Evolutionary conservation across 2,797 vertebrate genomes (phyloP), one percentile per base, ranked within the genome.

Genomic region (Margarornis squamiger): DNA sequence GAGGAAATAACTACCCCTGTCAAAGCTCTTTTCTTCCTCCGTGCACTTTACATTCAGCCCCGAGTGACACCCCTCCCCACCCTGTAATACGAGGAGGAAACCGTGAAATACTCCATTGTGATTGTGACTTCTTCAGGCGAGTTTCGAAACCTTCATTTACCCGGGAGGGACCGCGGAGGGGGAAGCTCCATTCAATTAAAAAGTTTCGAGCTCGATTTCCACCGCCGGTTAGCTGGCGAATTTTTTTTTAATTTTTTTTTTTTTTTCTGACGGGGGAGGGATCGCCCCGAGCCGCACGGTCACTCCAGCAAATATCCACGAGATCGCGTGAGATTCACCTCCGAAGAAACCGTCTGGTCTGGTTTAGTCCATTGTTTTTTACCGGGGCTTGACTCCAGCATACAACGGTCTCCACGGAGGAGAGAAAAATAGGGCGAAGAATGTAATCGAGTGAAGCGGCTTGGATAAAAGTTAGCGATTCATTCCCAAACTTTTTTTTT

Each of bases 81-180:
- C 96, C 95, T 93, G 96, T 93, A 97, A 97, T 88, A 95, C 88
- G 96, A 97, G 97, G 97, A 97, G 96, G 96, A 96, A 98, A 97
- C 94, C 96, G 96, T 97, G 97, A 97, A 98, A 97, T 90, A 90
- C 97, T 96, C 95, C 96, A 97, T 97, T 98, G 98, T 98, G 97
- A 96, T 92, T 90, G 34, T 85, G 95, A 96, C 97, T 96, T 97
- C 97, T 97, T 97, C 95, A 93, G 96, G 77, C 95, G 96, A 97
- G 97, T 98, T 98, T 98, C 98, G 97, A 97, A 93, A 95, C 97
- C 95, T 77, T 89, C 94, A 80, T 95, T 96, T 93, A 90, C 94
- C 96, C 95, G 93, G 46, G 92, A 95, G 95, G 93, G 93, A 95
- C 92, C 79, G 95, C 49, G 89, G 62, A 92, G 92, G 93, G 95